phyloP scores from a whole-genome alignment of 2,113 vertebrate genomes.

The Heterotilapia buettikoferi region DNA sequence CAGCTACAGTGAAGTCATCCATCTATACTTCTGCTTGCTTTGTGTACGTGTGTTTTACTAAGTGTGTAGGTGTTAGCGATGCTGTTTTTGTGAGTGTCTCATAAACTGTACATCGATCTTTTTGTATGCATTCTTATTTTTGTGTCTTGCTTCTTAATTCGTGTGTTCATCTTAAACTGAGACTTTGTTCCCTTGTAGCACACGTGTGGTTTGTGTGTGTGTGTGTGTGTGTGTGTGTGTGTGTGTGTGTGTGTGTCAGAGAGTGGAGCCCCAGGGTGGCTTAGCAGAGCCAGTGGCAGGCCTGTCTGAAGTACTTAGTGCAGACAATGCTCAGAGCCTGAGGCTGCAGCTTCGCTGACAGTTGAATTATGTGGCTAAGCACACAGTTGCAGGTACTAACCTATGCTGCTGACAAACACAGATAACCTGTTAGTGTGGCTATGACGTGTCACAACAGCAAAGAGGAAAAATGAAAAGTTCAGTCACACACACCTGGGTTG shows the following conservation, averaged over 20 bases:
- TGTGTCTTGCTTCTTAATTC: background rate
- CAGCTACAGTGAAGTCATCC: background rate
- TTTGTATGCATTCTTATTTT: background rate
- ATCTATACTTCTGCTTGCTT: constrained; percentile 9
- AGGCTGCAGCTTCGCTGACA: constrained; percentile 14
- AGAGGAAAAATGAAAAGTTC: background rate
- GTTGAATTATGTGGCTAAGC: constrained; percentile 28
- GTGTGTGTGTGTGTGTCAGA: background rate
- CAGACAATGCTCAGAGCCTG: constrained; percentile 23
- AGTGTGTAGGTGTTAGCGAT: constrained; percentile 1
- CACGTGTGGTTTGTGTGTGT: background rate
- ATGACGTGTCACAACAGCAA: background rate
- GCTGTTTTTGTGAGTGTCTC: background rate
- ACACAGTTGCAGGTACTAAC: constrained; percentile 25
- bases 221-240: background rate
- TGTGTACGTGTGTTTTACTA: background rate
- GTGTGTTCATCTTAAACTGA: background rate
- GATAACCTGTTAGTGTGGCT: background rate
- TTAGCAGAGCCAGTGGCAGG: constrained; percentile 12
- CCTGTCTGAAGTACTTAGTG: constrained; percentile 37
- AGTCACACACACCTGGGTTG: background rate
- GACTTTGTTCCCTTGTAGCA: background rate
- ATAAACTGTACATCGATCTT: background rate
- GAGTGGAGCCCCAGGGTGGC: background rate
- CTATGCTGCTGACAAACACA: constrained; percentile 5